Evolutionary conservation across 2,113 vertebrate species (phyloP), one percentile per base, ranked within the genome.

Genomic region (Hippopotamus amphibius): DNA sequence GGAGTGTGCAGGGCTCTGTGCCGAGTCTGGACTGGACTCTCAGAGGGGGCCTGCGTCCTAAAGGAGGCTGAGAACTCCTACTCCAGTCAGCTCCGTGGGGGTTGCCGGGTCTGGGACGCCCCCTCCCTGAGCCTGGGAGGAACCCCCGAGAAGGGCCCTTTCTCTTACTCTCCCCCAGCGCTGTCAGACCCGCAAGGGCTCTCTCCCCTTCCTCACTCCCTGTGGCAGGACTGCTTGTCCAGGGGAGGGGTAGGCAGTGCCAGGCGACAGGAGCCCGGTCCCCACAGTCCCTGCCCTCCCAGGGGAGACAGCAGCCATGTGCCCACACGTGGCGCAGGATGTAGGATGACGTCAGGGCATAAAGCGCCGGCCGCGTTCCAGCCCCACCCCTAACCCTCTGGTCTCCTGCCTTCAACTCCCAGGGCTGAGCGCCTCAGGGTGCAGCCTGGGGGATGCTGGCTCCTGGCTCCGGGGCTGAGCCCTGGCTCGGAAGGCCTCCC

Each of bases 291-390:
- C 37, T 2, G 11, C 26, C 13, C 37, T 61, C n/a, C 48, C 10
- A 14, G 28, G 33, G 21, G 50, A 57, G 26, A 71, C 43, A 37
- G 66, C 48, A 53, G 48, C 21, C 9, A 26, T 0, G 0, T 8
- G 16, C 2, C 16, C 43, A 5, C 30, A 2, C 0, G 14, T 0
- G 16, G 83, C 26, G 4, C 50, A 21, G 89, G 80, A n/a, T 0
- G 24, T 0, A 3, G 50, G 19, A 16, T 5, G 3, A 30, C 2
- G 21, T 30, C 28, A 10, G 59, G 46, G 37, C 8, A 1, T 6
- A 41, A 24, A 15, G 59, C 0, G 5, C 55, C 2, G 8, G 53
- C 85, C 55, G 24, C 0, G 63, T 57, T 41, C 24, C 76, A 41
- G 63, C 83, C 21, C 5, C 14, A 16, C 21, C 79, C 43, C 65